phyloP scores from a whole-genome alignment of 1,140 invertebrate species.

The Mya arenaria region DNA sequence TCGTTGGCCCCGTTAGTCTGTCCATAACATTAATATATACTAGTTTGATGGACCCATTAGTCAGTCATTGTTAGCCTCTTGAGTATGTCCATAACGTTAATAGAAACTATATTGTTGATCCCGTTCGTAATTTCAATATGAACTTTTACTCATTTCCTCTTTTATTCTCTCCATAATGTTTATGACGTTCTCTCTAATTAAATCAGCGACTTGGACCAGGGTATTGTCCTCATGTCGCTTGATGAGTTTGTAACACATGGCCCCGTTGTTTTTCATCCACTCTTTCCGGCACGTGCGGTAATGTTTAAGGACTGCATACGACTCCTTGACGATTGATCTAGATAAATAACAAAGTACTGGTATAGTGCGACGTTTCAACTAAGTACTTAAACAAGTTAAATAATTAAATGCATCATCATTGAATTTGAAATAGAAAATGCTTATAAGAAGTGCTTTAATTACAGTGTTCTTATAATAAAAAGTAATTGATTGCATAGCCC shows the following conservation, averaged over 20 bases:
- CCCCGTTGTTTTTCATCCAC: slow-evolving; percentile 13
- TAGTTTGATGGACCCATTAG: no score
- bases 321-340: background rate
- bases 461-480: background rate
- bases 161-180: no score
- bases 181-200: slow-evolving; percentile 5
- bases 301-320: slow-evolving; percentile 7
- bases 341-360: background rate
- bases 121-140: no score
- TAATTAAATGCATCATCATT: background rate
- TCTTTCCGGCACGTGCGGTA: slow-evolving; percentile 30
- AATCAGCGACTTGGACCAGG: background rate
- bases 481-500: background rate
- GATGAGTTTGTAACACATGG: slow-evolving; percentile 18
- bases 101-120: no score
- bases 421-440: background rate
- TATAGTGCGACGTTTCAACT: background rate
- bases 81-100: no score
- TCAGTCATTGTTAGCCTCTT: no score
- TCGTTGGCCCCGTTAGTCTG: no score
- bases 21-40: no score
- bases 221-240: background rate
- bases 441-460: background rate
- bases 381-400: background rate
- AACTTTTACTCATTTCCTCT: no score